Conservation (phyloP, 2,113 vertebrate species). For the Pelvicachromis taeniatus region DNA sequence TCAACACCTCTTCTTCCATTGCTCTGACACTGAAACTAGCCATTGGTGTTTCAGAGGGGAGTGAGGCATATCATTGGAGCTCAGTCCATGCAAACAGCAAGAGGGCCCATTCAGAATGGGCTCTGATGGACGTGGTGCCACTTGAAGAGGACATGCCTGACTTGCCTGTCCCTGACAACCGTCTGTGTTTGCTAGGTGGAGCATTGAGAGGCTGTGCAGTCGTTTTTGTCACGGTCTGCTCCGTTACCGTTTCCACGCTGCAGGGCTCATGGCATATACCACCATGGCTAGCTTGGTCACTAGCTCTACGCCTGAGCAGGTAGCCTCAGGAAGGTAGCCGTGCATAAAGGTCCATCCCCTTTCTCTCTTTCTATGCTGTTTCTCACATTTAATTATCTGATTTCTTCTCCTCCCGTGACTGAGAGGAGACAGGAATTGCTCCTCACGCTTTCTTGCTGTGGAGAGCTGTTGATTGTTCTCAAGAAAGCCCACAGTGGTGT, state of each 20-base stretch:
- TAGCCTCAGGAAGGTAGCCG: constrained; percentile 80
- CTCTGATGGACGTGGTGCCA: constrained; percentile 79
- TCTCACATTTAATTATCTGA: constrained; percentile 97
- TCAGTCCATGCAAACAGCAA: constrained; percentile 71
- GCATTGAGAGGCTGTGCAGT: constrained; percentile 78
- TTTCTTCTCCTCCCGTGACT: constrained; percentile 81
- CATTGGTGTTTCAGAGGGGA: constrained; percentile 76
- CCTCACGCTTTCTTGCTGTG: constrained; percentile 74
- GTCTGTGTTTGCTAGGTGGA: constrained; percentile 81
- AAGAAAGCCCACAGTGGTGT: constrained; percentile 78
- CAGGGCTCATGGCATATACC: constrained; percentile 67
- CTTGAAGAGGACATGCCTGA: constrained; percentile 89
- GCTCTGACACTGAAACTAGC: constrained; percentile 68
- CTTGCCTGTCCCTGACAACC: constrained; percentile 87
- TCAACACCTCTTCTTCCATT: constrained; percentile 64
- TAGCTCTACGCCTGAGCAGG: constrained; percentile 76
- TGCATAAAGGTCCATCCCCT: constrained; percentile 82
- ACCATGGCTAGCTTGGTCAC: constrained; percentile 58
- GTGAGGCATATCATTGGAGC: constrained; percentile 82
- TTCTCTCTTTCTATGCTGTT: constrained; percentile 72
- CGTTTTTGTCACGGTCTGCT: constrained; percentile 72
- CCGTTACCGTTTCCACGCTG: constrained; percentile 62
- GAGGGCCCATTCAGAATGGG: constrained; percentile 76
- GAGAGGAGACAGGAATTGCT: constrained; percentile 84
- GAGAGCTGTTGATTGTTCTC: constrained; percentile 80